A percentile compares a stretch with the other conserved stretches of the same genome.
These are phyloP conservation scores for Argyra leucocephala DNA, from an alignment of 2,888 invertebrate genomes.

Conservation along the genomic window DNA sequence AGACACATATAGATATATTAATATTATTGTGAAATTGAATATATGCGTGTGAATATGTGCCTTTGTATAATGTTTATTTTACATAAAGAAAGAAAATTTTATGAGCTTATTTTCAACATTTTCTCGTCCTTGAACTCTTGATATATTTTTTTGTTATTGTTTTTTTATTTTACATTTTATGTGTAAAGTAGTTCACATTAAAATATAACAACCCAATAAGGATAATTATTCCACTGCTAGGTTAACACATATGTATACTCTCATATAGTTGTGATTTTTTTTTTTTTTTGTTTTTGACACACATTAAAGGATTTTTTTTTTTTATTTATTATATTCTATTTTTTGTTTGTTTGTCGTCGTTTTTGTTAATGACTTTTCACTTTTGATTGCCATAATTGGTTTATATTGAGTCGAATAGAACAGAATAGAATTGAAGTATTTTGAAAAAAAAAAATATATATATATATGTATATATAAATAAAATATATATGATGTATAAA, in stretches of 20 bases:
- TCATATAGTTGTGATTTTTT: too few relatives aligned
- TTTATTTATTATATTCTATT: background rate
- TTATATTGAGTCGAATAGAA: too few relatives aligned
- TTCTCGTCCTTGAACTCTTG: background rate
- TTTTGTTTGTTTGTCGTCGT: background rate
- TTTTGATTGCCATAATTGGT: background rate
- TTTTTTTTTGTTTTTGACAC: background rate
- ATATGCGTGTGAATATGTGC: too few relatives aligned
- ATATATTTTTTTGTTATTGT: too few relatives aligned
- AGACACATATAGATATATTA: too few relatives aligned
- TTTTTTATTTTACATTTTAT: too few relatives aligned
- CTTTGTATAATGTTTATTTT: background rate
- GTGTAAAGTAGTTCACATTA: too few relatives aligned
- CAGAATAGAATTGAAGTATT: too few relatives aligned
- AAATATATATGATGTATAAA: too few relatives aligned
- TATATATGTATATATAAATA: too few relatives aligned
- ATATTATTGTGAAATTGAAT: too few relatives aligned
- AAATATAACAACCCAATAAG: background rate
- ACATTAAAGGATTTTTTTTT: background rate
- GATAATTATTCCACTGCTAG: background rate
- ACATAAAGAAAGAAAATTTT: background rate
- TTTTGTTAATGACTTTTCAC: background rate
- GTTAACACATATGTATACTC: background rate
- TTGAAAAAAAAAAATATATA: too few relatives aligned
- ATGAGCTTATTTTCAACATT: background rate